Percentiles rank a stretch among this genome's conserved stretches.
Conservation (phyloP, 2,113 vertebrate species). For the Speoplatyrhinus poulsoni region DNA sequence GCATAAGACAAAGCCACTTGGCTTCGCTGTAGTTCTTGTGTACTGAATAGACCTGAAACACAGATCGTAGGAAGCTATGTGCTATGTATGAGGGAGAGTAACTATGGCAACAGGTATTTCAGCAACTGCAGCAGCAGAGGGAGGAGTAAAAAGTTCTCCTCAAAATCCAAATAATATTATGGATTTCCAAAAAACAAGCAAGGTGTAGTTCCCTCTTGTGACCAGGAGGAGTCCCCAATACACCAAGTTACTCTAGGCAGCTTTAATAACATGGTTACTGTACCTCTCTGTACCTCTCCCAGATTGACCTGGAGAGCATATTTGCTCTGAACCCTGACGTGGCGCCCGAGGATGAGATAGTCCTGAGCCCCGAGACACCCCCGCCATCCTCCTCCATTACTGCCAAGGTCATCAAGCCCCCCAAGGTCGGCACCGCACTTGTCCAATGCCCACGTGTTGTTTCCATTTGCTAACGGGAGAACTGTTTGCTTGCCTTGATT, state of each 20-base stretch:
- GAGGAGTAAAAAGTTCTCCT: too few relatives aligned
- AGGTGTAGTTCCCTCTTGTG: background rate
- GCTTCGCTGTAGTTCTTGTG: too few relatives aligned
- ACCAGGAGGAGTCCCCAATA: background rate
- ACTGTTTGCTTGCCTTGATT: background rate
- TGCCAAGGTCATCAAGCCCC: conserved; percentile 89
- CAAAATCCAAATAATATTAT: background rate
- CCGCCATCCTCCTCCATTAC: conserved; percentile 79
- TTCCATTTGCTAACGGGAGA: too few relatives aligned
- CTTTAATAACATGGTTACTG: background rate
- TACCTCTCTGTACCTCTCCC: conserved; percentile 4
- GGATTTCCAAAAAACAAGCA: background rate
- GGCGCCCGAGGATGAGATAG: conserved; percentile 89
- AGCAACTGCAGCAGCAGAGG: too few relatives aligned
- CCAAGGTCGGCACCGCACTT: conserved; percentile 83
- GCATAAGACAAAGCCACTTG: too few relatives aligned
- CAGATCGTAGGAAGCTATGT: too few relatives aligned
- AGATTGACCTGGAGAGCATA: conserved; percentile 90
- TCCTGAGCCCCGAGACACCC: conserved; percentile 84
- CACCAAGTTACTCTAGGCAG: too few relatives aligned
- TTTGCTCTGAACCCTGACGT: conserved; percentile 94
- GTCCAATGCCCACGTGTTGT: background rate
- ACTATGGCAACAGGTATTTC: too few relatives aligned
- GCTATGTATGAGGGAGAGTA: too few relatives aligned
- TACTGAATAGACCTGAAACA: too few relatives aligned